A percentile compares a stretch with the other conserved stretches of the same genome.
These are phyloP conservation scores for Sipha flava DNA, from an alignment of 1,140 invertebrate species.

Conservation along the genomic window DNA sequence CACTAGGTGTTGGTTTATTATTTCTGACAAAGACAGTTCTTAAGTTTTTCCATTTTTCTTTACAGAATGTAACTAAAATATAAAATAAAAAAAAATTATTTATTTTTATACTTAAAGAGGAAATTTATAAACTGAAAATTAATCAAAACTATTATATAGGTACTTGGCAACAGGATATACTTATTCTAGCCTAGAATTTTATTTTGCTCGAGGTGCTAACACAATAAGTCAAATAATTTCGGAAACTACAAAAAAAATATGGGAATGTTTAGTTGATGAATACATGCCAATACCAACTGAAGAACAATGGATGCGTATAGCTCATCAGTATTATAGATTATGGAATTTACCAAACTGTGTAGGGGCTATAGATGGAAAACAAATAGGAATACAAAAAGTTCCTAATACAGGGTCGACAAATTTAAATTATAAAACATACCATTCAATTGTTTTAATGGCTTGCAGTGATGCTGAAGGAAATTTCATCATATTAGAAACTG, in stretches of 20 bases:
- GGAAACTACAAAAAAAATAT: conserved; percentile 11
- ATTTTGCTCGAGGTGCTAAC: conserved; percentile 17
- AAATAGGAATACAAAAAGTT: conserved; percentile 41
- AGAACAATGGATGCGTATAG: conserved; percentile 34
- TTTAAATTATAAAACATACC: conserved; percentile 43
- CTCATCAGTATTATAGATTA: conserved; percentile 44
- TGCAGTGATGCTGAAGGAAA: conserved; percentile 42
- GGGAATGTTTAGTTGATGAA: conserved; percentile 5
- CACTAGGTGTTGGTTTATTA: not conserved
- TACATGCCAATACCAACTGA: conserved; percentile 11
- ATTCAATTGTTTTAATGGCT: conserved; percentile 32
- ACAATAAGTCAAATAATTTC: not conserved
- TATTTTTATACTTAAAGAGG: not conserved
- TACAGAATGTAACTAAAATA: conserved; percentile 5
- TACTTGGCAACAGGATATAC: not conserved
- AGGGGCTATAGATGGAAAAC: conserved; percentile 45
- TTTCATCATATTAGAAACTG: conserved; percentile 42
- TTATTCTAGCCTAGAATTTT: conserved; percentile 14
- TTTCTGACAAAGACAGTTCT: not conserved
- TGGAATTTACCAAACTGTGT: conserved; percentile 44
- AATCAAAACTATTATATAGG: not conserved
- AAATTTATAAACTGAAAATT: not conserved
- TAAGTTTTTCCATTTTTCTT: conserved; percentile 18
- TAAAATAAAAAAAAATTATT: not conserved
- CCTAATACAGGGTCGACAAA: not conserved